Evolutionary conservation across 2,888 invertebrate species (phyloP).

Genomic region (Eremobia ochroleuca): DNA sequence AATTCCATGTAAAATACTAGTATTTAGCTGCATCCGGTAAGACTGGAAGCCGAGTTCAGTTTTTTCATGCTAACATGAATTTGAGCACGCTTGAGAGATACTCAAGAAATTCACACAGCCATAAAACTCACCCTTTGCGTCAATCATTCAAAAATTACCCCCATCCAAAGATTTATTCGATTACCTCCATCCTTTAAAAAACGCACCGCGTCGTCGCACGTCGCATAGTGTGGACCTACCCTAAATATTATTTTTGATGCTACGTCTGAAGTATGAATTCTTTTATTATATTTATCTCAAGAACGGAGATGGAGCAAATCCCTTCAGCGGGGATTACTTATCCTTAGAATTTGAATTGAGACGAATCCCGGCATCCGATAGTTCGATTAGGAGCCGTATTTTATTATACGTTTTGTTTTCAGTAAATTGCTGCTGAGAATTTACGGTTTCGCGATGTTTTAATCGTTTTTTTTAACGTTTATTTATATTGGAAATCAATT

Average conservation of each 20-base stretch:
- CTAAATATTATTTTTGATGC: conserved; percentile 35
- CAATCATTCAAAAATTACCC: conserved; percentile 38
- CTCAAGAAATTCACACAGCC: not conserved
- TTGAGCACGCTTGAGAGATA: not conserved
- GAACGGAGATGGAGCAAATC: conserved; percentile 62
- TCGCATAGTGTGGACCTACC: conserved; percentile 8
- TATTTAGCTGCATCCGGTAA: no score
- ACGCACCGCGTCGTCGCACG: not conserved
- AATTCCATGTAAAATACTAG: no score
- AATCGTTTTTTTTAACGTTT: conserved; percentile 1
- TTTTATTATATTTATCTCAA: conserved; percentile 66
- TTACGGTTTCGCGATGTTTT: conserved; percentile 13
- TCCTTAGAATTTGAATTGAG: conserved; percentile 55
- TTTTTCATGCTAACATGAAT: no score
- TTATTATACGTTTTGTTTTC: conserved; percentile 47
- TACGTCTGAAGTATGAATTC: conserved; percentile 58
- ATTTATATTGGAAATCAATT: conserved; percentile 7
- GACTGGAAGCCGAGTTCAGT: no score
- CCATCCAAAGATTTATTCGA: conserved; percentile 10
- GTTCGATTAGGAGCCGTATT: conserved; percentile 57
- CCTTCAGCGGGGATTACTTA: conserved; percentile 59
- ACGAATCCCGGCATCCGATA: conserved; percentile 42
- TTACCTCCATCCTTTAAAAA: not conserved
- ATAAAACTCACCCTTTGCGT: conserved; percentile 16
- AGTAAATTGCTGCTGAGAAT: conserved; percentile 31